Percentiles rank a stretch among this genome's conserved stretches.
Evolutionary conservation across 2,888 invertebrate species (phyloP).

Genomic region (Labia minor): DNA sequence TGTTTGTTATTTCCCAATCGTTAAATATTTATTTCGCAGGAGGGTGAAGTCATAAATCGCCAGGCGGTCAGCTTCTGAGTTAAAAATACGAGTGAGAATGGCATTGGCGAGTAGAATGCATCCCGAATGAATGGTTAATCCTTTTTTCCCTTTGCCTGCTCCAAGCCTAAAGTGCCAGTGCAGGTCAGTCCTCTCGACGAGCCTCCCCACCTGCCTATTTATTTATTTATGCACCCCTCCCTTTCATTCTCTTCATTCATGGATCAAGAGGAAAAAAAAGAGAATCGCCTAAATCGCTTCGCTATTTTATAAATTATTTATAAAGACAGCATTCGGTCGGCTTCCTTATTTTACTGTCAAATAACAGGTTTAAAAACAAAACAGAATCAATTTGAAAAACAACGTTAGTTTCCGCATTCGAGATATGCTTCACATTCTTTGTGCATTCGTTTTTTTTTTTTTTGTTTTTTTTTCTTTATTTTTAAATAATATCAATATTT

Average conservation of each 20-base stretch:
- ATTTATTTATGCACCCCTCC: constrained; percentile 6
- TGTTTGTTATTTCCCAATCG: no score
- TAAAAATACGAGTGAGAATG: neutral
- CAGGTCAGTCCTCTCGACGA: neutral
- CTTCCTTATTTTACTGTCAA: constrained; percentile 13
- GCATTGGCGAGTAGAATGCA: neutral
- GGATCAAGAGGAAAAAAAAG: neutral
- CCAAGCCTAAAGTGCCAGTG: neutral
- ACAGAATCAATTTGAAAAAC: neutral
- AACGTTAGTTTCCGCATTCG: neutral
- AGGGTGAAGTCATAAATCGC: no score
- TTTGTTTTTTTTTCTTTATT: neutral
- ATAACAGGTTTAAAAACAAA: constrained; percentile 4
- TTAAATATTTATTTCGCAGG: no score
- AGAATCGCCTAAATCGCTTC: neutral
- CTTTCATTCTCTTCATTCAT: constrained; percentile 5
- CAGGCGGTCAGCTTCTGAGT: no score
- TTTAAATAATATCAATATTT: neutral
- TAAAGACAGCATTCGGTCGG: neutral
- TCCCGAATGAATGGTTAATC: no score
- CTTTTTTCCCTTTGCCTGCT: no score
- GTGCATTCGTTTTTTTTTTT: neutral
- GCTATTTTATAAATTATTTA: constrained; percentile 6
- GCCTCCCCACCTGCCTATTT: neutral
- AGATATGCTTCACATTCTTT: neutral